phyloP scores from a whole-genome alignment of 2,888 invertebrate species.

The Drosophila ezoana region DNA sequence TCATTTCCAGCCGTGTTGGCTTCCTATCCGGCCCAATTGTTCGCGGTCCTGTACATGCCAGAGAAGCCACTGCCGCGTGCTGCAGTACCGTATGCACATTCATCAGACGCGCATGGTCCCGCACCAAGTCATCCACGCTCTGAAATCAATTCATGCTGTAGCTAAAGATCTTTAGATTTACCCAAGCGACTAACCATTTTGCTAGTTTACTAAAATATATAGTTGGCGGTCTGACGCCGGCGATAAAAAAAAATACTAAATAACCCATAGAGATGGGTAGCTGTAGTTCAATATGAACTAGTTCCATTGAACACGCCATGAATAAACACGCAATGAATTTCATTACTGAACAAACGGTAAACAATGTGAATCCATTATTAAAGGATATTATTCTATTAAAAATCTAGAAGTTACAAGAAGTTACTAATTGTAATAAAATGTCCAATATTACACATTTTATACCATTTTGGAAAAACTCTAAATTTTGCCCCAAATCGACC shows the following conservation, averaged over 20 bases:
- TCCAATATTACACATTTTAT: too few relatives aligned
- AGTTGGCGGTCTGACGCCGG: constrained; percentile 6
- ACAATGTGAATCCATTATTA: neutral
- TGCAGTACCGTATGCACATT: constrained; percentile 56
- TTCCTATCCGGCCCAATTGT: constrained; percentile 75
- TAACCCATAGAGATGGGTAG: neutral
- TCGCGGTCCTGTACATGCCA: constrained; percentile 62
- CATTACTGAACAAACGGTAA: neutral
- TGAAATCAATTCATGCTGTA: constrained; percentile 16
- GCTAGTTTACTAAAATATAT: neutral
- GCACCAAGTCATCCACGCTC: constrained; percentile 55
- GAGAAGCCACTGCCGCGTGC: constrained; percentile 57
- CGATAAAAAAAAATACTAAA: constrained; percentile 1
- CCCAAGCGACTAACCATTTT: constrained; percentile 34
- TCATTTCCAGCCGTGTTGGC: constrained; percentile 11
- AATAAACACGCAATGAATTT: too few relatives aligned
- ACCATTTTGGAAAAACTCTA: too few relatives aligned
- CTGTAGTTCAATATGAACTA: constrained; percentile 5
- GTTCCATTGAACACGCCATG: neutral
- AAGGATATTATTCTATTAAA: too few relatives aligned
- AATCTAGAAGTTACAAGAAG: too few relatives aligned
- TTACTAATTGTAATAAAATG: too few relatives aligned
- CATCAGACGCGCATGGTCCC: constrained; percentile 26
- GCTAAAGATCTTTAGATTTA: neutral
- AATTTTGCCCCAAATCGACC: too few relatives aligned